Conservation (phyloP, 2,113 vertebrate genomes). For the Macquaria australasica region DNA sequence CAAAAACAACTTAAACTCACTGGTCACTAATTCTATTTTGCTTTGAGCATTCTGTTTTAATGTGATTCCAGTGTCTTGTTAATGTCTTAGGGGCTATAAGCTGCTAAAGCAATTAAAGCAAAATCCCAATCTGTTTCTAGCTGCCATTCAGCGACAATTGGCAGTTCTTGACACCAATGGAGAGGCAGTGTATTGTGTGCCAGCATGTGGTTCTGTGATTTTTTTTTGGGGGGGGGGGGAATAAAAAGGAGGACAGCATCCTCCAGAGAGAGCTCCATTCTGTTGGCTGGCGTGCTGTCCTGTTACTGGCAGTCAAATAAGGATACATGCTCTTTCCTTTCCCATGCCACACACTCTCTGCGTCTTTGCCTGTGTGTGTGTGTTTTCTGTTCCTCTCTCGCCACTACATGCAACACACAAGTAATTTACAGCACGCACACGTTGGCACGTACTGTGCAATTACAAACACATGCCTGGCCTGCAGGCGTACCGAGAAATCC, state of each 20-base stretch:
- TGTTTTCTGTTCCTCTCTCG: conserved; percentile 19
- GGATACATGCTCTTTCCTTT: conserved; percentile 25
- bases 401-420: background rate
- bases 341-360: conserved; percentile 28
- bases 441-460: conserved; percentile 12
- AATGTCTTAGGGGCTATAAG: background rate
- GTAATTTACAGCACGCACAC: conserved; percentile 25
- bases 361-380: conserved; percentile 1
- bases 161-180: conserved; percentile 26
- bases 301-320: conserved; percentile 57
- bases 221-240: background rate
- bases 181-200: conserved; percentile 18
- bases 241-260: conserved; percentile 49
- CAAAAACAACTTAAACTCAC: background rate
- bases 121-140: conserved; percentile 23
- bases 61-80: background rate
- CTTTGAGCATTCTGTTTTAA: conserved; percentile 6
- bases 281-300: conserved; percentile 27
- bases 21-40: background rate
- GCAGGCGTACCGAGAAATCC: conserved; percentile 17
- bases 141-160: conserved; percentile 18
- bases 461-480: conserved; percentile 41
- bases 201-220: conserved; percentile 37
- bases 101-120: conserved; percentile 19
- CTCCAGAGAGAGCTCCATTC: conserved; percentile 36